Evolutionary conservation across 2,113 vertebrate species (phyloP).

Genomic region (Pardalotus punctatus): DNA sequence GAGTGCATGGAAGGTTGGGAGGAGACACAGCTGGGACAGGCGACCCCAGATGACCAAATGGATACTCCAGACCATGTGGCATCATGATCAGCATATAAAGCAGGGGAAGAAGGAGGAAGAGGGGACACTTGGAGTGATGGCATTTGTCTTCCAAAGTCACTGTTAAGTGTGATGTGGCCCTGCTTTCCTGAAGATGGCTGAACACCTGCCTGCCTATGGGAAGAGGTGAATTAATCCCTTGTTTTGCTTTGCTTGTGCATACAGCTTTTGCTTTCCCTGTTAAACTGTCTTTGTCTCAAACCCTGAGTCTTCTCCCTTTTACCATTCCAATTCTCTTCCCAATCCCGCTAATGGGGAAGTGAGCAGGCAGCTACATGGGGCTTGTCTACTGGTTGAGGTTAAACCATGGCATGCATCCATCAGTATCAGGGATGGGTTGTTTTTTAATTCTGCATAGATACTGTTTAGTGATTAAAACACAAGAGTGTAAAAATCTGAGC

Average conservation of each 20-base stretch:
- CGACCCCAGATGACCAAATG: neutral
- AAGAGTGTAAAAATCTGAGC: neutral
- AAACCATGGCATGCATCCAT: neutral
- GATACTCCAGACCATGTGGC: neutral
- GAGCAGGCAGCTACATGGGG: fast-evolving
- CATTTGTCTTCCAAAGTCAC: neutral
- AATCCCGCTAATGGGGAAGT: neutral
- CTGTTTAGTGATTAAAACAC: neutral
- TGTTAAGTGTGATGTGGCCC: fast-evolving
- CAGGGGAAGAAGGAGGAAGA: neutral
- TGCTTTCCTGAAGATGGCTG: neutral
- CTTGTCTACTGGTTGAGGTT: neutral
- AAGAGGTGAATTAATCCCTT: neutral
- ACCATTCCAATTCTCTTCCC: neutral
- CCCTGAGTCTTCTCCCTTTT: neutral
- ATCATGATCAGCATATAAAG: neutral
- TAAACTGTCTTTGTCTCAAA: neutral
- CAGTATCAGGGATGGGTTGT: neutral
- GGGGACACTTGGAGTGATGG: neutral
- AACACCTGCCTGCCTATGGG: neutral
- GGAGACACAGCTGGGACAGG: neutral
- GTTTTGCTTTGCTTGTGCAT: neutral
- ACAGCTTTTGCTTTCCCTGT: neutral
- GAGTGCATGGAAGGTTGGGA: neutral
- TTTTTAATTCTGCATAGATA: neutral